phyloP scores from a whole-genome alignment of 2,113 vertebrate species.

The Syngnathus scovelli region DNA sequence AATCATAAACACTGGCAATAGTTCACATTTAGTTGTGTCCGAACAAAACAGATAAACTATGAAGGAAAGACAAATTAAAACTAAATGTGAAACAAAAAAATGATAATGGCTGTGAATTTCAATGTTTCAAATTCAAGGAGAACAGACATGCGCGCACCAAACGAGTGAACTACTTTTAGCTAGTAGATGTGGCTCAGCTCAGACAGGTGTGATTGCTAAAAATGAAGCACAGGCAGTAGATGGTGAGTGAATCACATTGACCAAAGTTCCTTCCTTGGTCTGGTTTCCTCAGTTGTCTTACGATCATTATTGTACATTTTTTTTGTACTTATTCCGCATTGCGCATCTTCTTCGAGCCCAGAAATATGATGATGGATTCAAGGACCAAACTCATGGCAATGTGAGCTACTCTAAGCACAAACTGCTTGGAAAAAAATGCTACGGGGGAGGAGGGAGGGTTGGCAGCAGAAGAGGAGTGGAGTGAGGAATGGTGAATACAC shows the following conservation, averaged over 20 bases:
- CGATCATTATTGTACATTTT: conserved; percentile 6
- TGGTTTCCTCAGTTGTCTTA: conserved; percentile 3
- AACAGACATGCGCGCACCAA: conserved; percentile 50
- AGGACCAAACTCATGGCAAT: conserved; percentile 65
- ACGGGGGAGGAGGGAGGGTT: conserved; percentile 62
- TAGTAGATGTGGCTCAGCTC: conserved; percentile 61
- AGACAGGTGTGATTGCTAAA: conserved; percentile 58
- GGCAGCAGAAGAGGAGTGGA: conserved; percentile 52
- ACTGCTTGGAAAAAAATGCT: conserved; percentile 41
- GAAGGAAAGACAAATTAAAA: background rate
- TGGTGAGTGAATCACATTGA: conserved; percentile 51
- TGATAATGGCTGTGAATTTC: conserved; percentile 40
- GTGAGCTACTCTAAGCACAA: conserved; percentile 57
- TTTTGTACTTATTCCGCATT: background rate
- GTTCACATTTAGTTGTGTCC: background rate
- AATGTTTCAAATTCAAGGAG: conserved; percentile 48
- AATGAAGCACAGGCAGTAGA: conserved; percentile 50
- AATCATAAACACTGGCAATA: background rate
- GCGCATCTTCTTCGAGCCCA: conserved; percentile 22
- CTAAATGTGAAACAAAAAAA: conserved; percentile 6
- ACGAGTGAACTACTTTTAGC: conserved; percentile 54
- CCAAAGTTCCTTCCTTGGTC: conserved; percentile 37
- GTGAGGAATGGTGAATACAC: conserved; percentile 63
- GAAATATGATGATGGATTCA: conserved; percentile 5
- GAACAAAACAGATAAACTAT: background rate